Evolutionary conservation across 2,888 invertebrate species (phyloP).

Genomic region (Ellobium chinense): DNA sequence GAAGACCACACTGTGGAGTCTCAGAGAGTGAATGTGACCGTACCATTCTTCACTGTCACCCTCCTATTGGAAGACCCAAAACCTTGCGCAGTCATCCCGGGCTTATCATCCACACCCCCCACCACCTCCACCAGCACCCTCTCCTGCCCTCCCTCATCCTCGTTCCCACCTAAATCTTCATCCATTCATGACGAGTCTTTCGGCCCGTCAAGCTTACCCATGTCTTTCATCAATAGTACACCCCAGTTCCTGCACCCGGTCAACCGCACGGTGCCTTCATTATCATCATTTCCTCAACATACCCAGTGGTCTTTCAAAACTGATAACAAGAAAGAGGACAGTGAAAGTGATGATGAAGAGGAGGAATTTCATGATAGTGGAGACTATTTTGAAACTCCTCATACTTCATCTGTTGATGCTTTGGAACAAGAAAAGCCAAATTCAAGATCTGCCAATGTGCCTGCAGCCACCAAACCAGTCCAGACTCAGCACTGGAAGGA

Average conservation of each 20-base stretch:
- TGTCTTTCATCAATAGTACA: conserved; percentile 20
- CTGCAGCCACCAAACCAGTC: background rate
- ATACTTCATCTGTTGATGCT: background rate
- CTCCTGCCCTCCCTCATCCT: conserved; percentile 1
- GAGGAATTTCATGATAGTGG: conserved; percentile 42
- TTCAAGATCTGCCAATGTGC: background rate
- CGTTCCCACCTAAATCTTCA: conserved; percentile 7
- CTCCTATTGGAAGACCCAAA: conserved; percentile 42
- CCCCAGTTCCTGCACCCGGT: background rate
- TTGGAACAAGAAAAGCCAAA: background rate
- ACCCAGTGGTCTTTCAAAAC: conserved; percentile 11
- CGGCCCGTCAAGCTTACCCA: conserved; percentile 32
- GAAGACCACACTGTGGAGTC: conserved; percentile 29
- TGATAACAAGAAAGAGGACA: background rate
- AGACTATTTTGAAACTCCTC: conserved; percentile 20
- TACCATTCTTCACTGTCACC: conserved; percentile 42
- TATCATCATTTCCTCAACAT: background rate
- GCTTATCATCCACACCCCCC: background rate
- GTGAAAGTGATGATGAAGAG: conserved; percentile 36
- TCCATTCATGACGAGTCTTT: background rate
- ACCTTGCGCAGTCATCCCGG: conserved; percentile 19
- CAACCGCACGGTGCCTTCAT: background rate
- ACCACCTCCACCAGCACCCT: background rate
- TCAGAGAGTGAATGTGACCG: conserved; percentile 31
- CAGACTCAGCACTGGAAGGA: background rate